phyloP scores from a whole-genome alignment of 2,888 invertebrate genomes.

The Cybosia mesomella region DNA sequence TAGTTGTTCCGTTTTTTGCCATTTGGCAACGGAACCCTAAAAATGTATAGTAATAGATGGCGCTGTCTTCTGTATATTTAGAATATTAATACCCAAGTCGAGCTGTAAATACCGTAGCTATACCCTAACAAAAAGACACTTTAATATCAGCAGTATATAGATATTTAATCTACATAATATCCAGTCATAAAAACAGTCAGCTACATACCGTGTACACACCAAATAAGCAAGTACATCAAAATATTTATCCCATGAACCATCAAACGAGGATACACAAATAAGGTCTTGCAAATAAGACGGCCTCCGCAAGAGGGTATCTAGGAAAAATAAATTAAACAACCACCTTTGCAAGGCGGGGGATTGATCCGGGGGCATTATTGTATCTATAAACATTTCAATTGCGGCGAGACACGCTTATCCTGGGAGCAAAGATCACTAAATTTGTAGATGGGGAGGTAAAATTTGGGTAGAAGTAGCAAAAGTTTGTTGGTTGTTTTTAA shows the following conservation, averaged over 20 bases:
- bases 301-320: constrained; percentile 49
- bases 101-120: not conserved
- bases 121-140: not conserved
- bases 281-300: constrained; percentile 52
- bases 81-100: not conserved
- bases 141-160: not conserved
- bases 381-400: constrained; percentile 85
- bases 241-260: constrained; percentile 42
- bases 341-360: constrained; percentile 63
- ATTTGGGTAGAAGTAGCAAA: not conserved
- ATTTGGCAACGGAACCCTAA: too few relatives aligned
- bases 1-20: too few relatives aligned
- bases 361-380: constrained; percentile 81
- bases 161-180: constrained; percentile 12
- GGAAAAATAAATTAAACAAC: constrained; percentile 81
- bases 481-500: not conserved
- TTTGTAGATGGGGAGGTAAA: constrained; percentile 17
- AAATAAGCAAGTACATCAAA: constrained; percentile 42
- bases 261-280: constrained; percentile 46
- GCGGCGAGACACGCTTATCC: constrained; percentile 60
- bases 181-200: constrained; percentile 13
- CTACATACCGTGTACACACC: constrained; percentile 5
- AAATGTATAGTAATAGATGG: too few relatives aligned
- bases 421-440: constrained; percentile 52
- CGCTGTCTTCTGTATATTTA: not conserved